Percentiles rank a stretch among this genome's conserved stretches.
Conservation (phyloP, 2,888 invertebrate genomes). For the Adineta ricciae region DNA sequence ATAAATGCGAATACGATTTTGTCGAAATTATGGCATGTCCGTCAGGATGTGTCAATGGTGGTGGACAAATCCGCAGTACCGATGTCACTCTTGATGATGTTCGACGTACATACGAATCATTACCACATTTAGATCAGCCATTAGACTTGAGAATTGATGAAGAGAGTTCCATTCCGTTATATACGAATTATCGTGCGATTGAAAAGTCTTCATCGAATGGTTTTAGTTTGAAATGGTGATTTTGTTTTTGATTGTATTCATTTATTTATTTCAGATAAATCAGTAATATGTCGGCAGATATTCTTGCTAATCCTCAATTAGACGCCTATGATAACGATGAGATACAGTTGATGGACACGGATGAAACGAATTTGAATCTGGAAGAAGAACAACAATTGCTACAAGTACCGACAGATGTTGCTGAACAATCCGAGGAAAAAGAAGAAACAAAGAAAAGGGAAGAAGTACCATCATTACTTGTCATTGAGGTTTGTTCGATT, state of each 20-base stretch:
- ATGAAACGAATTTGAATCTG: neutral
- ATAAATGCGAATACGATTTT: conserved; percentile 66
- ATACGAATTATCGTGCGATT: neutral
- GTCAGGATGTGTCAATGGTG: conserved; percentile 53
- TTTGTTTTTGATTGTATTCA: neutral
- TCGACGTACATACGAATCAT: neutral
- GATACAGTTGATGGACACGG: neutral
- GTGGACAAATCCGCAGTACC: conserved; percentile 27
- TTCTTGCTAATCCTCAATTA: neutral
- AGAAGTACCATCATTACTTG: neutral
- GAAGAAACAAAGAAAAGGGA: neutral
- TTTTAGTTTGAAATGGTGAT: conserved; percentile 11
- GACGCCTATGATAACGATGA: neutral
- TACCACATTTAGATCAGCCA: neutral
- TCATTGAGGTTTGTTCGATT: neutral
- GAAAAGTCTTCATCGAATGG: neutral
- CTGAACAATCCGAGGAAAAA: neutral
- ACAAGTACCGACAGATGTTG: neutral
- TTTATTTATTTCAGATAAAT: neutral
- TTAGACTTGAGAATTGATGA: neutral
- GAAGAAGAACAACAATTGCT: neutral
- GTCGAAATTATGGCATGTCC: conserved; percentile 99
- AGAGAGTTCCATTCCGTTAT: neutral
- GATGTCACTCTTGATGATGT: neutral
- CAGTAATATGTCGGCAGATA: neutral